Evolutionary conservation across 2,113 vertebrate genomes (phyloP).

Genomic region (Aleadryas rufinucha): DNA sequence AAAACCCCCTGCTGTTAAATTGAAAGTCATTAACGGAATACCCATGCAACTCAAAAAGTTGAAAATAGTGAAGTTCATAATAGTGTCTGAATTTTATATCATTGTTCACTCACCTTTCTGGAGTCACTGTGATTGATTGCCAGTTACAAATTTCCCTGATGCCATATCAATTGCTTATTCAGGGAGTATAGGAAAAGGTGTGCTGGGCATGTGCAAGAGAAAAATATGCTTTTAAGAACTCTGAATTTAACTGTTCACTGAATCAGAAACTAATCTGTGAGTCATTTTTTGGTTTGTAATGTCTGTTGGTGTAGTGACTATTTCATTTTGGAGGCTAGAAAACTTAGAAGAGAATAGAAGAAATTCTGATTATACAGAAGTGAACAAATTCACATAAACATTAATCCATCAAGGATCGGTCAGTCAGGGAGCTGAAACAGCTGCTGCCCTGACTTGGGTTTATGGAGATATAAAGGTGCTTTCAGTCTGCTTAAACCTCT

Average conservation of each 20-base stretch:
- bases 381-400: not conserved
- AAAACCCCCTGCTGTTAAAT: not conserved
- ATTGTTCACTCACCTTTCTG: not conserved
- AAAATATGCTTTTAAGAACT: not conserved
- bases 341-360: not conserved
- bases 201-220: not conserved
- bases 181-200: not conserved
- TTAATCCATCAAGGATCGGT: accelerated
- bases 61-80: not conserved
- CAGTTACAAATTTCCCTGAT: slow-evolving; percentile 3
- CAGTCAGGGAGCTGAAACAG: not conserved
- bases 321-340: not conserved
- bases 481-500: not conserved
- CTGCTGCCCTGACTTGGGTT: not conserved
- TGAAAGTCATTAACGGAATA: not conserved
- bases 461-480: not conserved
- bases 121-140: not conserved
- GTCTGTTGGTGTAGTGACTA: not conserved
- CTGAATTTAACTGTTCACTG: not conserved
- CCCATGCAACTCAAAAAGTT: not conserved
- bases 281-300: not conserved
- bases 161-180: not conserved
- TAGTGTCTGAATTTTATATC: not conserved
- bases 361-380: not conserved
- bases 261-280: not conserved